Evolutionary conservation across 2,888 invertebrate genomes (phyloP), one percentile per base, ranked within the genome.

Genomic region (Diogma glabrata): DNA sequence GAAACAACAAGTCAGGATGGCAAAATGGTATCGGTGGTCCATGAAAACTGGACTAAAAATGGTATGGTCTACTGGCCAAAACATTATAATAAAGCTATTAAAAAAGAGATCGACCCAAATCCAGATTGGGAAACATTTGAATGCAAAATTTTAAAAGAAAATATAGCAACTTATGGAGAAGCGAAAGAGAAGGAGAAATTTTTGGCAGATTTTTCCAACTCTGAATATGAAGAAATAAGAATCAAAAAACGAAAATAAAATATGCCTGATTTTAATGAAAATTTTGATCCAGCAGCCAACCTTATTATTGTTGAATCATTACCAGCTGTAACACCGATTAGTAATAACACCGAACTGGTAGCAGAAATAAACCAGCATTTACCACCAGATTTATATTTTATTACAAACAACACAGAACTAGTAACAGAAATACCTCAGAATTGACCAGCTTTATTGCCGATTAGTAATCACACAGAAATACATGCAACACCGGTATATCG

Each of bases 1-100:
- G 48, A 48, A 30, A 48, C 48, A 36, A 30, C 3, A 14, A 30
- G 30, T 30, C 17, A 30, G 28, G 47, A 47, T n/a, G 33, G 33
- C 20, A 7, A 5, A 14, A 48, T 20, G 22, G 48, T 48, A 7
- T 48, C 48, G n/a, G 48, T 48, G 6, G 48, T 48, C 4, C n/a
- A 22, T n/a, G 14, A 12, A 30, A 48, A 14, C 30, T 48, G 48
- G 33, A 48, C 22, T n/a, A 33, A 30, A 7, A 20, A 48, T 20
- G 20, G 30, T 48, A 20, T 30, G 28, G 12, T 48, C 20, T 33
- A 5, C 10, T 48, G 48, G 33, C 33, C 22, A 40, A 5, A 40
- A 40, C 40, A 40, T 4, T 40, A 40, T 9, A 40, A 9, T 19
- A 5, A 40, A 19, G 40, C 40, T 9, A 40, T 40, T 10, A 40